Percentiles rank a stretch among this genome's conserved stretches.
Evolutionary conservation across 2,888 invertebrate genomes (phyloP).

Genomic region (Drosophila atroscutellata): DNA sequence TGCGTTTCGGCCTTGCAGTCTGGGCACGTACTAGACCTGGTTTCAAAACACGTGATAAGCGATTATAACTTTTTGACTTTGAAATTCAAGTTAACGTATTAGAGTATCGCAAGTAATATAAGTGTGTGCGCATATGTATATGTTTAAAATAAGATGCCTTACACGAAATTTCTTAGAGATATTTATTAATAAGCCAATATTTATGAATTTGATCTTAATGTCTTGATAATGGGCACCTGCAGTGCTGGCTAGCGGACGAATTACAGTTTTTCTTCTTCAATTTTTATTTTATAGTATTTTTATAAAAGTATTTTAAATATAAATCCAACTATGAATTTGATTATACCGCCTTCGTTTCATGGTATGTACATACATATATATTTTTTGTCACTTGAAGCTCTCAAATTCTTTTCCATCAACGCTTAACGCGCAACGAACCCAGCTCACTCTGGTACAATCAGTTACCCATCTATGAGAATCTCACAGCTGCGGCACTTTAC

Average conservation of each 20-base stretch:
- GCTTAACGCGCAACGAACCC: slow-evolving; percentile 35
- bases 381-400: not conserved
- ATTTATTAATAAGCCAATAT: not conserved
- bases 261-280: too few relatives aligned
- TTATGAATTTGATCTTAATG: not conserved
- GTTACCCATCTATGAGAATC: slow-evolving; percentile 22
- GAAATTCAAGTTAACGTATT: slow-evolving; percentile 9
- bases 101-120: not conserved
- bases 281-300: too few relatives aligned
- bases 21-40: slow-evolving; percentile 53
- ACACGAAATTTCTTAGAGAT: not conserved
- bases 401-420: slow-evolving; percentile 15
- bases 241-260: too few relatives aligned
- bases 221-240: not conserved
- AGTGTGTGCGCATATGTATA: not conserved
- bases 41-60: slow-evolving; percentile 17
- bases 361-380: not conserved
- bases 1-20: slow-evolving; percentile 39
- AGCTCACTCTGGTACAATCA: slow-evolving; percentile 12
- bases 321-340: not conserved
- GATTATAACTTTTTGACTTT: not conserved
- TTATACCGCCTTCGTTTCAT: too few relatives aligned
- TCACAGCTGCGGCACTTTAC: slow-evolving; percentile 52
- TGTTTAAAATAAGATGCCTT: not conserved
- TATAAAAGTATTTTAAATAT: not conserved